phyloP scores from a whole-genome alignment of 2,113 vertebrate genomes.

The Odocoileus virginianus region DNA sequence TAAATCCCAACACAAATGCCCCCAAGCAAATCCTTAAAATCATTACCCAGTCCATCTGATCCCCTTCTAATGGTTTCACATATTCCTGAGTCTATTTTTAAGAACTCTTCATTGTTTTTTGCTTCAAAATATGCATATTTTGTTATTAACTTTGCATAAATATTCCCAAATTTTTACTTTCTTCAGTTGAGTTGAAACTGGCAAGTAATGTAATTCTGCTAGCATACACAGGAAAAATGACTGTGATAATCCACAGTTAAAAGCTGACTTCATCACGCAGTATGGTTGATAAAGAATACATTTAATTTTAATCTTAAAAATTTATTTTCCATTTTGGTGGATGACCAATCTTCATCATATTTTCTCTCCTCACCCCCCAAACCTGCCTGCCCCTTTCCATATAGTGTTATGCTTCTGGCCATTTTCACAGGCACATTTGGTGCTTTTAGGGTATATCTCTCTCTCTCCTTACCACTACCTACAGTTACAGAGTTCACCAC shows the following conservation, averaged over 20 bases:
- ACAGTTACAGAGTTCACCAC: not conserved
- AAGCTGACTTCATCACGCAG: not conserved
- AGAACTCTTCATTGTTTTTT: not conserved
- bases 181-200: not conserved
- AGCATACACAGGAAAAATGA: not conserved
- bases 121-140: not conserved
- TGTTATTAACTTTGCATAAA: not conserved
- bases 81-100: not conserved
- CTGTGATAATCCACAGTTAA: not conserved
- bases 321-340: not conserved
- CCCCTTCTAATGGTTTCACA: not conserved
- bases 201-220: not conserved
- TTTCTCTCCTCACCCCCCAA: not conserved
- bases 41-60: not conserved
- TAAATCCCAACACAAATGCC: not conserved
- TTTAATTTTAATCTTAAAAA: not conserved
- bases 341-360: not conserved
- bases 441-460: not conserved
- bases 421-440: not conserved
- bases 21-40: not conserved
- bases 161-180: not conserved
- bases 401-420: not conserved
- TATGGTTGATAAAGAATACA: not conserved
- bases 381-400: not conserved
- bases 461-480: not conserved